Percentiles rank a stretch among this genome's conserved stretches.
Conservation (phyloP, 2,888 invertebrate genomes). For the Melanargia galathea region DNA sequence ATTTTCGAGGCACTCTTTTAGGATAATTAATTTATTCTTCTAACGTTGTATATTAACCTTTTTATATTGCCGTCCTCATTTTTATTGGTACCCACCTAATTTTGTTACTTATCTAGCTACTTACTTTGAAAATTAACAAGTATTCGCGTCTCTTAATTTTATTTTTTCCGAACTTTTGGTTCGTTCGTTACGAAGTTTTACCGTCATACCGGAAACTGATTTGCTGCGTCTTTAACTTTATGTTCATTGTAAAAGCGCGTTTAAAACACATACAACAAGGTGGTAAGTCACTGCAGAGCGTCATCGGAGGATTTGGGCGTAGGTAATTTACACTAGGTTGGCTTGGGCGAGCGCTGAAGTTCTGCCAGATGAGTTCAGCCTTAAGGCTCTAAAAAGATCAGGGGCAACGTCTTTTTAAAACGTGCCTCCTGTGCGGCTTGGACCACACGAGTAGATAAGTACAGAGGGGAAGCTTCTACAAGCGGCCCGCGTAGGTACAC, state of each 20-base stretch:
- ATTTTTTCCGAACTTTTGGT: neutral
- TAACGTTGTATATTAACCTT: neutral
- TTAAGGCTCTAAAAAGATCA: too few species aligned
- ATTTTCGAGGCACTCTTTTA: neutral
- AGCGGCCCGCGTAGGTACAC: too few species aligned
- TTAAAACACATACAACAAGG: neutral
- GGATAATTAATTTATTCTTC: slow-evolving; percentile 6
- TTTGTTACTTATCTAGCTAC: neutral
- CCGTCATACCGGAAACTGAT: neutral
- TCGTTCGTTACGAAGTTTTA: neutral
- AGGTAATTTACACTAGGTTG: too few species aligned
- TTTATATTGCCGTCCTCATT: neutral
- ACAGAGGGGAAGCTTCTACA: too few species aligned
- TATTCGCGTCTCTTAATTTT: neutral
- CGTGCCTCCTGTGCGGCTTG: too few species aligned
- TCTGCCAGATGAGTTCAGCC: too few species aligned
- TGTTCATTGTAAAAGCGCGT: neutral
- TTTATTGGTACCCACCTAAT: neutral
- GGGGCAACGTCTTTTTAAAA: too few species aligned
- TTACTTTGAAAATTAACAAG: neutral
- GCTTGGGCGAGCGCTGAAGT: too few species aligned
- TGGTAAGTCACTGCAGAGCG: too few species aligned
- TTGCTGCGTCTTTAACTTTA: neutral
- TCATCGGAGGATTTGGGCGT: too few species aligned
- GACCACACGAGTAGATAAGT: too few species aligned